These are phyloP conservation scores for Maniola jurtina DNA, from an alignment of 1,140 invertebrate species.

Conservation along the genomic window DNA sequence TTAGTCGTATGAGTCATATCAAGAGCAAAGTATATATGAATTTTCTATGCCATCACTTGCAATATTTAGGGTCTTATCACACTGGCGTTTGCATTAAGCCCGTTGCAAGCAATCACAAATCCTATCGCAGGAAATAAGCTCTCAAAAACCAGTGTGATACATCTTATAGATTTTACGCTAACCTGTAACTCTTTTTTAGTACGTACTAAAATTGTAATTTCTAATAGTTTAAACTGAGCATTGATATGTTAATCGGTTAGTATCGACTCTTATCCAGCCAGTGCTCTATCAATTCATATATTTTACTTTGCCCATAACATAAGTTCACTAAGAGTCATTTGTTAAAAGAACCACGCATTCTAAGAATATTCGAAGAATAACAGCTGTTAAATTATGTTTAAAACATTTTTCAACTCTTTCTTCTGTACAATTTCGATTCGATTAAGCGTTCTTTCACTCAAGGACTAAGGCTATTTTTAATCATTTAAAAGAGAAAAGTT, in stretches of 20 bases:
- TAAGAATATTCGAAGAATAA: not conserved
- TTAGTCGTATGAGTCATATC: not conserved
- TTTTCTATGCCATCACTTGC: not conserved
- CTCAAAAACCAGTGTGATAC: too few relatives aligned
- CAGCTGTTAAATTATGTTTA: not conserved
- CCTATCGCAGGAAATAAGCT: too few relatives aligned
- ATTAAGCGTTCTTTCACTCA: not conserved
- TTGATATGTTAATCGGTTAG: conserved; percentile 7
- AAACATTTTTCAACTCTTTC: conserved; percentile 3
- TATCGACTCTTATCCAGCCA: not conserved
- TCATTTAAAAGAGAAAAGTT: not conserved
- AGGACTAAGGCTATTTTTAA: conserved; percentile 1
- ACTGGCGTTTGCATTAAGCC: too few relatives aligned
- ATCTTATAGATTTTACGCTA: not conserved
- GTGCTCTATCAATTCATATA: not conserved
- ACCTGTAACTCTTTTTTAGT: not conserved
- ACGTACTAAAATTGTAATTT: not conserved
- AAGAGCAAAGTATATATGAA: conserved; percentile 1
- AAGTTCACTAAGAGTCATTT: not conserved
- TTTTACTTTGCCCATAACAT: not conserved
- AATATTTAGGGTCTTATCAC: too few relatives aligned
- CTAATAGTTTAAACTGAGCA: conserved; percentile 4
- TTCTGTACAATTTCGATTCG: conserved; percentile 1
- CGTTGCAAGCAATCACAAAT: too few relatives aligned
- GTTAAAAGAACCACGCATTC: not conserved